phyloP scores from a whole-genome alignment of 2,113 vertebrate genomes.

The Pontoporia blainvillei region DNA sequence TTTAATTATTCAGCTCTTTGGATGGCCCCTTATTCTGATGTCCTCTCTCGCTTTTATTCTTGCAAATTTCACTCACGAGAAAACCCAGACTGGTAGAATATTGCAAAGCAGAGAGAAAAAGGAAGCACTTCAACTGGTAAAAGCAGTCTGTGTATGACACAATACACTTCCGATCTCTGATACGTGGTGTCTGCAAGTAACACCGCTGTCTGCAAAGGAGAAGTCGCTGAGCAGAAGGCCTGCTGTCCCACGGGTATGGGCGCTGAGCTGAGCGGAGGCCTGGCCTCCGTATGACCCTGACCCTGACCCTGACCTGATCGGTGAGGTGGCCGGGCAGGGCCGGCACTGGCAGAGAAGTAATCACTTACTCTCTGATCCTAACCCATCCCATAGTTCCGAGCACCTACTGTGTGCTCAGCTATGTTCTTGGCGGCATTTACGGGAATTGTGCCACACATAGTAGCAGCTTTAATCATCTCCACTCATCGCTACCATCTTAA shows the following conservation, averaged over 20 bases:
- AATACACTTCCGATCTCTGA: neutral
- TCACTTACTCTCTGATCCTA: neutral
- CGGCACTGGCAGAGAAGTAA: neutral
- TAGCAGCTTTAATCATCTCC: neutral
- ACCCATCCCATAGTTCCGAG: neutral
- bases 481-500: neutral
- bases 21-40: neutral
- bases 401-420: neutral
- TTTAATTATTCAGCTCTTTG: slow-evolving; percentile 3
- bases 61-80: slow-evolving; percentile 40
- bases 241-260: neutral
- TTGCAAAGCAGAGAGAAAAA: neutral
- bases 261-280: neutral
- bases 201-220: neutral
- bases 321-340: neutral
- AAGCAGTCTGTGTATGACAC: slow-evolving; percentile 62
- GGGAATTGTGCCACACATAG: neutral
- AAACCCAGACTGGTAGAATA: slow-evolving; percentile 29
- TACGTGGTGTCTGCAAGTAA: neutral
- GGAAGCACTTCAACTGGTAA: slow-evolving; percentile 32
- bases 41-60: neutral
- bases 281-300: neutral
- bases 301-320: neutral
- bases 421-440: neutral
- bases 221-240: neutral